Percentiles rank a stretch among this genome's conserved stretches.
Evolutionary conservation across 2,113 vertebrate genomes (phyloP).

Genomic region (Burhinus bistriatus): DNA sequence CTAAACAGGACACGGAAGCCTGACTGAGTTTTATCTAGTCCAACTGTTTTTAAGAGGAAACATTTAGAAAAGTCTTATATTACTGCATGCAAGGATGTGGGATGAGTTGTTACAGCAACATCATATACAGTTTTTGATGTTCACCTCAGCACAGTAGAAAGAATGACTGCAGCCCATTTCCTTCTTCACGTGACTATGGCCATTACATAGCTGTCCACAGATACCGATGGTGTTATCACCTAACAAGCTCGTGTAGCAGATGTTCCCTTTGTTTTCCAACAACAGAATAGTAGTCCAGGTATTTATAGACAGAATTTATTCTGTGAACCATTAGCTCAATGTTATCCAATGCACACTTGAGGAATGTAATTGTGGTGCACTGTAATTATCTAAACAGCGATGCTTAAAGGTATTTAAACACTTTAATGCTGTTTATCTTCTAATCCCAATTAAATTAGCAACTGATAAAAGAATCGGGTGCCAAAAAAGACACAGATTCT

Average conservation of each 20-base stretch:
- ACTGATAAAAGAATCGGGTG: not conserved
- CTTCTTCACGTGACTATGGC: not conserved
- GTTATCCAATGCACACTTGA: not conserved
- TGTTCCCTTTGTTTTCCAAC: not conserved
- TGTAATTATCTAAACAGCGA: not conserved
- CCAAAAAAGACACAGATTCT: not conserved
- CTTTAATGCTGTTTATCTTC: not conserved
- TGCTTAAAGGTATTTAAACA: not conserved
- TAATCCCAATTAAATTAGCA: not conserved
- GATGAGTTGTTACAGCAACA: not conserved
- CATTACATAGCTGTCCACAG: not conserved
- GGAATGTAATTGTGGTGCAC: not conserved
- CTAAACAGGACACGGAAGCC: too few species aligned
- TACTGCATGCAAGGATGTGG: not conserved
- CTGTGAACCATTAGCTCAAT: not conserved
- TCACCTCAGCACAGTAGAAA: not conserved
- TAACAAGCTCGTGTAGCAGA: not conserved
- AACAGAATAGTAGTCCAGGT: not conserved
- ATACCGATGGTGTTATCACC: not conserved
- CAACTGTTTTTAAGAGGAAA: not conserved
- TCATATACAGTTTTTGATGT: not conserved
- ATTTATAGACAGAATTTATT: not conserved
- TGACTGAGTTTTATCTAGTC: too few species aligned
- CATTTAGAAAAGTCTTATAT: not conserved
- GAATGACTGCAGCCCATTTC: not conserved